Evolutionary conservation across 2,113 vertebrate genomes (phyloP).

Genomic region (Cyanistes caeruleus): DNA sequence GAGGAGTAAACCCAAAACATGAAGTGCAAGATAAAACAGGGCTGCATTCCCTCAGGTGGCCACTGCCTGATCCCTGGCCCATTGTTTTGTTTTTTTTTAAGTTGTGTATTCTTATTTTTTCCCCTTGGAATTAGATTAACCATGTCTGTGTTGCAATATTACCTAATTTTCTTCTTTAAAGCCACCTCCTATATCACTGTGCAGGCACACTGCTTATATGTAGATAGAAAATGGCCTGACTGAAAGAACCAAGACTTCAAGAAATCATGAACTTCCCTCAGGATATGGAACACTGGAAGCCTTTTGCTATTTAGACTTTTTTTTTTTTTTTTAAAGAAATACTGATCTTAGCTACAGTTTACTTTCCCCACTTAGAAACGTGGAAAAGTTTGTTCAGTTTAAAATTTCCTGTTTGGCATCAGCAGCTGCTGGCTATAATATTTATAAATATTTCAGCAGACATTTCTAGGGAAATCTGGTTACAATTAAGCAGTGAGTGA

Average conservation of each 20-base stretch:
- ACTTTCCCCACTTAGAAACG: slow-evolving; percentile 59
- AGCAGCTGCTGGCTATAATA: slow-evolving; percentile 59
- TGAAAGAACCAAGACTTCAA: neutral
- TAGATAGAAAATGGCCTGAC: neutral
- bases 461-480: slow-evolving; percentile 26
- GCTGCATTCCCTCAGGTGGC: neutral
- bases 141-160: neutral
- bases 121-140: neutral
- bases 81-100: neutral
- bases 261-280: neutral
- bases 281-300: neutral
- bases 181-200: neutral
- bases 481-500: neutral
- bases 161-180: neutral
- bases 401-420: slow-evolving; percentile 71
- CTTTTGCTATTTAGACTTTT: slow-evolving; percentile 28
- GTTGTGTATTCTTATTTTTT: neutral
- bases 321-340: neutral
- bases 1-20: neutral
- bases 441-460: slow-evolving; percentile 71
- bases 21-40: neutral
- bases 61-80: neutral
- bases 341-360: slow-evolving; percentile 52
- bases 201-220: neutral
- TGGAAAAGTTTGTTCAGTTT: slow-evolving; percentile 69